These are phyloP conservation scores for Luffia ferchaultella DNA, from an alignment of 2,888 invertebrate species.

Conservation along the genomic window DNA sequence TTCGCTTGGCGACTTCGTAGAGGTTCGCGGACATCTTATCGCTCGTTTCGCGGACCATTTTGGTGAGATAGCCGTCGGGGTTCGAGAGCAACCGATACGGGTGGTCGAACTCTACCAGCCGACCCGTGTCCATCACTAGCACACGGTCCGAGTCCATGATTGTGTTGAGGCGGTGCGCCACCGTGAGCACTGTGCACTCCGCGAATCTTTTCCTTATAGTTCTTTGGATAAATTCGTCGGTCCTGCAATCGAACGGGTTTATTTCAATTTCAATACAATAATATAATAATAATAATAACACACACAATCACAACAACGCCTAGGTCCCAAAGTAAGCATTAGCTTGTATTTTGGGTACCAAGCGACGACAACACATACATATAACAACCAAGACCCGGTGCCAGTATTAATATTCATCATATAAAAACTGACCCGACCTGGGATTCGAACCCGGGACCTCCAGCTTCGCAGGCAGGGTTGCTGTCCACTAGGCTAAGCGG, in stretches of 20 bases:
- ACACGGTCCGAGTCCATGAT: slow-evolving; percentile 93
- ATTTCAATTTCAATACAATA: too few species aligned
- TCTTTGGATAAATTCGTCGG: slow-evolving; percentile 84
- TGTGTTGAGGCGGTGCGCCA: slow-evolving; percentile 91
- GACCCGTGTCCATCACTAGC: slow-evolving; percentile 86
- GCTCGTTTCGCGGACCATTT: slow-evolving; percentile 78
- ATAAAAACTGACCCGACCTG: too few species aligned
- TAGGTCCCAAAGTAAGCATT: too few species aligned
- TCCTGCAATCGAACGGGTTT: slow-evolving; percentile 61
- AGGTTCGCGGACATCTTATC: slow-evolving; percentile 57
- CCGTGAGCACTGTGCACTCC: slow-evolving; percentile 87
- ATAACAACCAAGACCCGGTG: too few species aligned
- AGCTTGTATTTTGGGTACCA: too few species aligned
- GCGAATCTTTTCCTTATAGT: slow-evolving; percentile 83
- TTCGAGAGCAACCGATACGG: slow-evolving; percentile 71
- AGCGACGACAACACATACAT: too few species aligned
- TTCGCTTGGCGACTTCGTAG: slow-evolving; percentile 48
- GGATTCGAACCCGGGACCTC: too few species aligned
- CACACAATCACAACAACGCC: too few species aligned
- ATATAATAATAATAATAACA: too few species aligned
- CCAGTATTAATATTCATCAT: too few species aligned
- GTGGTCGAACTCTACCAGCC: slow-evolving; percentile 76
- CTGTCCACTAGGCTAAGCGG: too few species aligned
- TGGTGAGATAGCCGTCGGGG: slow-evolving; percentile 67
- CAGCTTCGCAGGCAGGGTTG: too few species aligned